These are phyloP conservation scores for Orthochromis malagaraziensis DNA, from an alignment of 2,113 vertebrate species.

Conservation along the genomic window DNA sequence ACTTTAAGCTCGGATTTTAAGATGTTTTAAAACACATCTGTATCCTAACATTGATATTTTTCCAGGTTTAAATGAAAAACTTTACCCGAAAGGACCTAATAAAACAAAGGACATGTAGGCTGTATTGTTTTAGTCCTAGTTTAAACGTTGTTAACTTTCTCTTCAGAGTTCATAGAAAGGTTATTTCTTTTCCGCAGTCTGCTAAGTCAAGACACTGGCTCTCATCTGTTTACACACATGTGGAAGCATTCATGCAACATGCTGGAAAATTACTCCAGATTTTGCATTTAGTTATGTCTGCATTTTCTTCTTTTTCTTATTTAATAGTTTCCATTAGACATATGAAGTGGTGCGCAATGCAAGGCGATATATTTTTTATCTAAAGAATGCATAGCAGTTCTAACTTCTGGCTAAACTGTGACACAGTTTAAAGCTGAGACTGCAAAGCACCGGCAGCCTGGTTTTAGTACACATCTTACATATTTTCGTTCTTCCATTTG, in stretches of 20 bases:
- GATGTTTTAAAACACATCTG: neutral
- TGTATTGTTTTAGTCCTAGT: neutral
- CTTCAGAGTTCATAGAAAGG: conserved; percentile 47
- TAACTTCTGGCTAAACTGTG: neutral
- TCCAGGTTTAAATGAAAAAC: neutral
- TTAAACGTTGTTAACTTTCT: neutral
- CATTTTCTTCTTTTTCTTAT: conserved; percentile 31
- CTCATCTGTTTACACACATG: conserved; percentile 60
- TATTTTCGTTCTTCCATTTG: neutral
- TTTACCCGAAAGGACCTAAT: neutral
- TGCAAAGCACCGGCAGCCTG: neutral
- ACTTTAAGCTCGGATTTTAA: neutral
- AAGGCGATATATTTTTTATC: conserved; percentile 2
- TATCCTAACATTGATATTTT: neutral
- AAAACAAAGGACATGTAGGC: neutral
- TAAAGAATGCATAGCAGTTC: neutral
- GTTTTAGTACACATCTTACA: neutral
- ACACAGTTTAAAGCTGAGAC: neutral
- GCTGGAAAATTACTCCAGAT: conserved; percentile 52
- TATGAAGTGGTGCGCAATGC: conserved; percentile 3
- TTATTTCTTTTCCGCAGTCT: neutral
- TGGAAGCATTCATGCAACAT: conserved; percentile 63
- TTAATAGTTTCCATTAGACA: conserved; percentile 62
- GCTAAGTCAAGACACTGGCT: conserved; percentile 37
- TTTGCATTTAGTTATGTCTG: conserved; percentile 60